Percentiles rank a stretch among this genome's conserved stretches.
These are phyloP conservation scores for Agapornis canus DNA, from an alignment of 2,797 vertebrate species.

Conservation along the genomic window DNA sequence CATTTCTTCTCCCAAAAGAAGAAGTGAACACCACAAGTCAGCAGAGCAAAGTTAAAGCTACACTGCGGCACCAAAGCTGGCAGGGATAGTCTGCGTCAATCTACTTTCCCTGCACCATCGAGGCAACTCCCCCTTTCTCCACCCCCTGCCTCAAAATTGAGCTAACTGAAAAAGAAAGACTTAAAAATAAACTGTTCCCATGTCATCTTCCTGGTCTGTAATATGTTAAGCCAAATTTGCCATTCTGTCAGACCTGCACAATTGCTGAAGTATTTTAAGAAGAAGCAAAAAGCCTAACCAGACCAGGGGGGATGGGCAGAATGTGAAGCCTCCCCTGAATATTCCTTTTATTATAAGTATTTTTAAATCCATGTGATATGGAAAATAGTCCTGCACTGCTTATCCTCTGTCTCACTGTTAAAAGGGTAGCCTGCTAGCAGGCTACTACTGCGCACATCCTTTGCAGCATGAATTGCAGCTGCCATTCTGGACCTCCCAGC, in stretches of 20 bases:
- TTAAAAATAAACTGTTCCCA: neutral
- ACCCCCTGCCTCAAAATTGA: accelerated
- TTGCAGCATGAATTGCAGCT: neutral
- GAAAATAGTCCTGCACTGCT: neutral
- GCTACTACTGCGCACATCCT: neutral
- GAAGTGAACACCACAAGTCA: neutral
- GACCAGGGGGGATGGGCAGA: neutral
- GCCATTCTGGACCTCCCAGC: neutral
- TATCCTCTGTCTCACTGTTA: neutral
- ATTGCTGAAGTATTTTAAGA: conserved; percentile 27
- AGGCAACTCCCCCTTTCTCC: neutral
- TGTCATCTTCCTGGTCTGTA: neutral
- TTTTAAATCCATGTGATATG: neutral
- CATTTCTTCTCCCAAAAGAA: neutral
- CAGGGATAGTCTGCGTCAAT: neutral
- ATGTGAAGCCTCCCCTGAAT: neutral
- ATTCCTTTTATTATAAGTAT: neutral
- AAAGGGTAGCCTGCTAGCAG: neutral
- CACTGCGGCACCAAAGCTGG: neutral
- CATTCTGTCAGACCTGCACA: neutral
- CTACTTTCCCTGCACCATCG: neutral
- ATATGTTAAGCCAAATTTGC: conserved; percentile 39
- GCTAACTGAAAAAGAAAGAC: neutral
- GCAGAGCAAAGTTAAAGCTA: neutral
- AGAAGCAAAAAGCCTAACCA: neutral